Base-by-base conservation (phyloP, 2,113 vertebrate species). In the Bettongia penicillata region DNA sequence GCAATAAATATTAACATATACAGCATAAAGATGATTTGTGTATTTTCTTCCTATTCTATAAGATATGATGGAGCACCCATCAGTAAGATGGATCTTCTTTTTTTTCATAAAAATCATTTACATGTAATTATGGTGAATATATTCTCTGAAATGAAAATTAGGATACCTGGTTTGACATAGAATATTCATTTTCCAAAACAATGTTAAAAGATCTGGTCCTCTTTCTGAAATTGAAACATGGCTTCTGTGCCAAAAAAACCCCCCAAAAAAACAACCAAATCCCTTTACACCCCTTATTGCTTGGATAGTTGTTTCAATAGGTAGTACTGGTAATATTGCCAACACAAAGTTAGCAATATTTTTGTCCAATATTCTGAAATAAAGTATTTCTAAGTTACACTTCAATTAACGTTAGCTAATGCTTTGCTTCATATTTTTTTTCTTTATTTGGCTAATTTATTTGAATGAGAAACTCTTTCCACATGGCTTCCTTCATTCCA, bases 351-450 rank as follows among this genome's bases (percentile, higher is more conserved):
- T 84, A 37, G n/a, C 37, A n/a, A 22, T 84, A 84, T 84, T 84
- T 84, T 84, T 84, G 19, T 22, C 6, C 68, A 84, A 84, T 84
- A 84, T 84, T 43, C 37, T 84, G 37, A 43, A 84, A 43, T 84
- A n/a, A 43, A 84, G 14, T 43, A 43, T n/a, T 84, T 84, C n/a
- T 84, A 43, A 84, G 68, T 8, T 22, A 84, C 0, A 7, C 37
- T 43, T 84, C 43, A 84, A 84, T 84, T 84, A 84, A 43, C 37
- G 16, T 84, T 84, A 43, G 37, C 43, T 84, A 43, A 43, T 43
- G 68, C 37, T 84, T 61, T 28, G 23, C 53, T 94, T 77, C 92
- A 0, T 47, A 92, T 53, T 95, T 95, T 51, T 51, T 51, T 93
- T 57, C 52, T 95, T 57, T 89, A 52, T 91, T 84, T 51, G 9